These are phyloP conservation scores for Apoda limacodes DNA, from an alignment of 2,888 invertebrate species.

Conservation along the genomic window DNA sequence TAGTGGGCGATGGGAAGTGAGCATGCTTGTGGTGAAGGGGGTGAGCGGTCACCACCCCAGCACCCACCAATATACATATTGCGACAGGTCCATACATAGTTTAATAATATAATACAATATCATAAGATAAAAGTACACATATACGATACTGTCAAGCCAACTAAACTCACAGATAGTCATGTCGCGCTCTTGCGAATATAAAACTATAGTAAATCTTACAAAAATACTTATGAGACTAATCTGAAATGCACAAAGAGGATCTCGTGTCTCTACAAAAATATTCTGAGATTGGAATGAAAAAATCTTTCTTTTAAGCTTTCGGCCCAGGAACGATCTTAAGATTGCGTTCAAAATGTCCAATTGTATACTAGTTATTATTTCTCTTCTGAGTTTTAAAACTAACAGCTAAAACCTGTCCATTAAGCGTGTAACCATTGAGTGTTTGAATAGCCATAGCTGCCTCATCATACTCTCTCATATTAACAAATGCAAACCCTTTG, in stretches of 20 bases:
- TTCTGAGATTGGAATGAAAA: conserved; percentile 70
- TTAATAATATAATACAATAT: conserved; percentile 65
- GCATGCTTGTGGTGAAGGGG: no score
- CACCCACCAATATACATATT: conserved; percentile 44
- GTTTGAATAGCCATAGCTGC: conserved; percentile 67
- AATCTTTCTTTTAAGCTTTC: conserved; percentile 54
- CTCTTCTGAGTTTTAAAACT: conserved; percentile 70
- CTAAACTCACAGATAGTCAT: conserved; percentile 60
- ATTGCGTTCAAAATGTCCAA: conserved; percentile 55
- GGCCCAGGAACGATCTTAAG: conserved; percentile 54
- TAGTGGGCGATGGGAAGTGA: no score
- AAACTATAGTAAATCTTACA: conserved; percentile 68
- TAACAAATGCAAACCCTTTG: conserved; percentile 66
- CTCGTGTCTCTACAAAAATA: conserved; percentile 68
- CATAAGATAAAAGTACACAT: conserved; percentile 41
- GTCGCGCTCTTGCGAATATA: conserved; percentile 64
- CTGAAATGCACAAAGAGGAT: conserved; percentile 68
- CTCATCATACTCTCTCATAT: conserved; percentile 68
- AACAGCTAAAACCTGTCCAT: conserved; percentile 68
- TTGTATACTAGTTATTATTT: conserved; percentile 51
- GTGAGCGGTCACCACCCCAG: no score
- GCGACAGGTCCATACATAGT: conserved; percentile 65
- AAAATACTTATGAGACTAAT: conserved; percentile 69
- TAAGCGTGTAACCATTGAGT: conserved; percentile 66
- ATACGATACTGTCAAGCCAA: not conserved